Conservation (phyloP, 2,888 invertebrate genomes). For the Abscondita cerata region DNA sequence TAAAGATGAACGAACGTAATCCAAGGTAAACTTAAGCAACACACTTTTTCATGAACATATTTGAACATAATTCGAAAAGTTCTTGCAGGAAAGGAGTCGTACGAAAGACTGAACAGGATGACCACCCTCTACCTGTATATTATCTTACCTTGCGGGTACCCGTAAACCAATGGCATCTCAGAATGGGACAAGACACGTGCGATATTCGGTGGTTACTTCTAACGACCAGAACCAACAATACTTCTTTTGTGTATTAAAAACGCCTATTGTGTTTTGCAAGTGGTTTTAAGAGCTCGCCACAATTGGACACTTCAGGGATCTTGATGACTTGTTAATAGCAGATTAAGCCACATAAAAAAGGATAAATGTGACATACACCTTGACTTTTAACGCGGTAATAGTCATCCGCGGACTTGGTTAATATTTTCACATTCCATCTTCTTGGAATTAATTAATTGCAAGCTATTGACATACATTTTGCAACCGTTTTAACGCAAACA, state of each 20-base stretch:
- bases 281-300: conserved; percentile 45
- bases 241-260: conserved; percentile 43
- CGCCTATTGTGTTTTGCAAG: conserved; percentile 47
- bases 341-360: conserved; percentile 32
- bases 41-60: conserved; percentile 8
- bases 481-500: background rate
- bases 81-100: conserved; percentile 28
- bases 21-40: background rate
- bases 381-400: conserved; percentile 25
- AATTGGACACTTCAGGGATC: conserved; percentile 38
- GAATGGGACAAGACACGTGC: conserved; percentile 45
- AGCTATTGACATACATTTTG: conserved; percentile 8
- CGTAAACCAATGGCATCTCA: conserved; percentile 41
- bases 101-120: conserved; percentile 40
- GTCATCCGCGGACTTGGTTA: conserved; percentile 6
- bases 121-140: conserved; percentile 43
- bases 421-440: conserved; percentile 9
- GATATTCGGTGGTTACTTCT: conserved; percentile 38
- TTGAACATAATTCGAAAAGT: conserved; percentile 22
- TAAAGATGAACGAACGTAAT: conserved; percentile 6
- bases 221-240: conserved; percentile 36
- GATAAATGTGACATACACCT: conserved; percentile 32
- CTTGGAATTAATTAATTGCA: conserved; percentile 12
- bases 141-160: conserved; percentile 40
- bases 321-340: conserved; percentile 36